Evolutionary conservation across 2,797 vertebrate genomes (phyloP).

Genomic region (Orestias chungarensis): DNA sequence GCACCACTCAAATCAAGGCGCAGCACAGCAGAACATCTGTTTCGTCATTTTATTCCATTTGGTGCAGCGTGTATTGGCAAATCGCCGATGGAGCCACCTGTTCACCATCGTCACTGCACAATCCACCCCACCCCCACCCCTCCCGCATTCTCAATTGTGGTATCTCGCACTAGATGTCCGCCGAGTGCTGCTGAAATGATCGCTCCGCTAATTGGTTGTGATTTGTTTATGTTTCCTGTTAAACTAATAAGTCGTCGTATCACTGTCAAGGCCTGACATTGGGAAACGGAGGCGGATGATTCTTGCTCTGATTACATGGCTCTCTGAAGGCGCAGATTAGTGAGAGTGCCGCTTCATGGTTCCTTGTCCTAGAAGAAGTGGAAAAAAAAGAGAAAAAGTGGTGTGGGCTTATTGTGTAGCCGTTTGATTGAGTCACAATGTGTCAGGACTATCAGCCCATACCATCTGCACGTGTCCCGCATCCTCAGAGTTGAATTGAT

Average conservation of each 20-base stretch:
- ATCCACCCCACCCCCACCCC: constrained; percentile 44
- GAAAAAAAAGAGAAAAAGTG: constrained; percentile 27
- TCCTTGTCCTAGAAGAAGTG: constrained; percentile 59
- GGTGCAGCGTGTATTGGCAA: constrained; percentile 61
- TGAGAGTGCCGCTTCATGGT: constrained; percentile 60
- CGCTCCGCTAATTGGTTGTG: constrained; percentile 70
- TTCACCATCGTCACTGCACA: constrained; percentile 49
- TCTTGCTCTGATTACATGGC: constrained; percentile 61
- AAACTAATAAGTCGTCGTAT: constrained; percentile 73
- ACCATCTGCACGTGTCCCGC: constrained; percentile 69
- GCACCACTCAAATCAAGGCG: constrained; percentile 62
- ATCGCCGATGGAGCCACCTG: constrained; percentile 67
- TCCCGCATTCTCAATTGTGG: constrained; percentile 50
- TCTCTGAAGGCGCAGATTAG: constrained; percentile 66
- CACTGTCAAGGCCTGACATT: constrained; percentile 66
- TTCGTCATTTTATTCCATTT: constrained; percentile 72
- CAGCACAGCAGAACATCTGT: constrained; percentile 69
- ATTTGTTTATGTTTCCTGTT: constrained; percentile 77
- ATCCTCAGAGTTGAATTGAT: constrained; percentile 65
- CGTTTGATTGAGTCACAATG: constrained; percentile 72
- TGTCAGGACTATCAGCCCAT: constrained; percentile 72
- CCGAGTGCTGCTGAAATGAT: constrained; percentile 67
- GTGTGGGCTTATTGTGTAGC: constrained; percentile 50
- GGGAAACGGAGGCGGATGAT: constrained; percentile 58
- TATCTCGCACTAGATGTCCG: constrained; percentile 51